Percentiles rank a stretch among this genome's conserved stretches.
Evolutionary conservation across 2,113 vertebrate genomes (phyloP).

Genomic region (Antechinus flavipes): DNA sequence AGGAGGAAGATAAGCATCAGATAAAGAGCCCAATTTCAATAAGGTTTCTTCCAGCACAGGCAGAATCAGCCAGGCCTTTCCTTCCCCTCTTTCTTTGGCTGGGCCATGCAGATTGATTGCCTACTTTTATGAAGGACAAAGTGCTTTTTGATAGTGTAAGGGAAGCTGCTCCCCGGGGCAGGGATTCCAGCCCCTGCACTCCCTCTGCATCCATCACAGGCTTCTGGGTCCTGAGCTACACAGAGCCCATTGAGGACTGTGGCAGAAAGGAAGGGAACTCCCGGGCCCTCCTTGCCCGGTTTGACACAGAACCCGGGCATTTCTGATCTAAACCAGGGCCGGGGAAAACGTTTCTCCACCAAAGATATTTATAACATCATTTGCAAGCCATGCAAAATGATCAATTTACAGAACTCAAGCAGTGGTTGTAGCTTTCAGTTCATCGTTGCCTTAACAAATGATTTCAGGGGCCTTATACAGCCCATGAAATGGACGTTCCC

Average conservation of each 20-base stretch:
- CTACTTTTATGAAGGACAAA: conserved; percentile 82
- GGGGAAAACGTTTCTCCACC: too few relatives aligned
- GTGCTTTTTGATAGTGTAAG: conserved; percentile 80
- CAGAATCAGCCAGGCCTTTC: conserved; percentile 73
- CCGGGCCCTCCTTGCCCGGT: background rate
- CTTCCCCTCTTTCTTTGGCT: conserved; percentile 38
- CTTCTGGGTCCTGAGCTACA: conserved; percentile 53
- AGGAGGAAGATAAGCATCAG: conserved; percentile 65
- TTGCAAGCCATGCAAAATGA: too few relatives aligned
- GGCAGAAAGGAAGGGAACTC: background rate
- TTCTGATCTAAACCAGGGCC: background rate
- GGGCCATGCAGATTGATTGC: conserved; percentile 81
- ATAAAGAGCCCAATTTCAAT: conserved; percentile 47
- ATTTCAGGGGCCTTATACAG: too few relatives aligned
- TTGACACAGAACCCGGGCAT: accelerated
- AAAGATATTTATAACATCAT: too few relatives aligned
- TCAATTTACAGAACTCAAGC: too few relatives aligned
- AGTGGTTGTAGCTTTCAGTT: too few relatives aligned
- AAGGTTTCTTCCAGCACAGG: conserved; percentile 47
- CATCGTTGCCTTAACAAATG: too few relatives aligned
- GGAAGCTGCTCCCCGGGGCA: conserved; percentile 72
- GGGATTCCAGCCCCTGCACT: conserved; percentile 71
- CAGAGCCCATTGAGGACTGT: background rate
- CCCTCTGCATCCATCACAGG: conserved; percentile 34
- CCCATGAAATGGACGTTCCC: too few relatives aligned